Evolutionary conservation across 2,797 vertebrate species (phyloP), one percentile per base, ranked within the genome.

Genomic region (Numenius phaeopus): DNA sequence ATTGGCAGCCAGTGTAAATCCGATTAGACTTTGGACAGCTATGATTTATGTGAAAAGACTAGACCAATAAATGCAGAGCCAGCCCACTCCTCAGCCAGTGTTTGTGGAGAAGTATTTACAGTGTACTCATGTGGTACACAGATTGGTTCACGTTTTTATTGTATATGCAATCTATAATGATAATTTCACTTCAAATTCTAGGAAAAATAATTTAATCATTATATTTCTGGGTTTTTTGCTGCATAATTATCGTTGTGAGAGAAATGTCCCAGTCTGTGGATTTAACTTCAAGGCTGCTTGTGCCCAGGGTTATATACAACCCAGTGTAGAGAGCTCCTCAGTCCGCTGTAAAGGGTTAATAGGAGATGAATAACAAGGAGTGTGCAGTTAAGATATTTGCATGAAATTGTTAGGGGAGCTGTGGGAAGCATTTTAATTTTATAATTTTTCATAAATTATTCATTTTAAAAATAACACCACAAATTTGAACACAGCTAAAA

Each of bases 391-490:
- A 94, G 72, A 47, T 81, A 89, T 91, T 90, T 93, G 90, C 90
- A 87, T 96, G 65, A 95, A 93, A 94, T 95, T 94, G 73, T 87
- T 85, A 69, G 44, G 57, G 59, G 64, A 83, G 58, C 89, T 89
- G 75, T 77, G 44, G 64, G 69, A 95, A 91, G 81, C 75, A 87
- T 93, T 95, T 96, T 85, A 92, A 93, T 92, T 78, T 92, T 69
- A 81, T 87, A 93, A 91, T 92, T 91, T 96, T 89, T 93, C 61
- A 78, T 88, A 73, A 94, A 91, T 96, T 95, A 92, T 93, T 97
- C 64, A 65, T 94, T 92, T 93, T 71, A 37, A 0, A 82, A 92
- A 87, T 86, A 93, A 47, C 67, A 49, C 42, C 37, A 65, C 34
- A 69, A 87, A 88, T 95, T 83, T 76, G 66, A 94, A 52, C 27